phyloP scores from a whole-genome alignment of 2,888 invertebrate species.

The Ctena decussata region DNA sequence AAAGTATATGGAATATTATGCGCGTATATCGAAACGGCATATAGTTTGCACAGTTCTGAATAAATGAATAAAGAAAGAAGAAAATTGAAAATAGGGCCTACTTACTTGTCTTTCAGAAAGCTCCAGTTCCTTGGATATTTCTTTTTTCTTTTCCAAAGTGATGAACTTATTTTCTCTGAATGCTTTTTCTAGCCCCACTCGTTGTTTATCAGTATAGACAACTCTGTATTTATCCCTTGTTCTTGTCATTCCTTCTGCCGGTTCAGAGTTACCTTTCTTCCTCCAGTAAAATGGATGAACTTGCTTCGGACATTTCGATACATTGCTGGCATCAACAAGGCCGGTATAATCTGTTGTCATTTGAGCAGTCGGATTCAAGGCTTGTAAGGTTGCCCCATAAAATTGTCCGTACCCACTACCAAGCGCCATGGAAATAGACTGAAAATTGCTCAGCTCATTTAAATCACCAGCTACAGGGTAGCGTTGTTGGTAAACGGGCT shows the following conservation, averaged over 20 bases:
- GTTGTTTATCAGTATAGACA: conserved; percentile 55
- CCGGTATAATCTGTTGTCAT: too few relatives aligned
- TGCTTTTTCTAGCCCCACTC: conserved; percentile 27
- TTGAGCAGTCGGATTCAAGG: too few relatives aligned
- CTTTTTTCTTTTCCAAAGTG: conserved; percentile 12
- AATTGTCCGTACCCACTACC: too few relatives aligned
- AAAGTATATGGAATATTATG: too few relatives aligned
- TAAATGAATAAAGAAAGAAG: too few relatives aligned
- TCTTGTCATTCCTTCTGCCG: conserved; percentile 46
- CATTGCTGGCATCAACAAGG: background rate
- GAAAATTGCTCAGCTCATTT: background rate
- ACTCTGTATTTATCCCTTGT: conserved; percentile 56
- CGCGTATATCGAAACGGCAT: too few relatives aligned
- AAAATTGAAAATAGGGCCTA: too few relatives aligned
- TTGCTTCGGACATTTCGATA: background rate
- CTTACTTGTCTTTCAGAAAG: conserved; percentile 54
- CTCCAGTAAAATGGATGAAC: conserved; percentile 48
- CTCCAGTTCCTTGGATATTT: conserved; percentile 38
- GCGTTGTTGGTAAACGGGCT: too few relatives aligned
- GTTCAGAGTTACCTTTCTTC: conserved; percentile 16
- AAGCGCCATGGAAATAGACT: background rate
- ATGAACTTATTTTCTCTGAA: conserved; percentile 46
- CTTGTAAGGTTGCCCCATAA: too few relatives aligned
- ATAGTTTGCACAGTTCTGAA: too few relatives aligned
- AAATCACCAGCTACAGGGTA: too few relatives aligned